These are phyloP conservation scores for Coreius guichenoti DNA, from an alignment of 2,797 vertebrate genomes.

Conservation along the genomic window DNA sequence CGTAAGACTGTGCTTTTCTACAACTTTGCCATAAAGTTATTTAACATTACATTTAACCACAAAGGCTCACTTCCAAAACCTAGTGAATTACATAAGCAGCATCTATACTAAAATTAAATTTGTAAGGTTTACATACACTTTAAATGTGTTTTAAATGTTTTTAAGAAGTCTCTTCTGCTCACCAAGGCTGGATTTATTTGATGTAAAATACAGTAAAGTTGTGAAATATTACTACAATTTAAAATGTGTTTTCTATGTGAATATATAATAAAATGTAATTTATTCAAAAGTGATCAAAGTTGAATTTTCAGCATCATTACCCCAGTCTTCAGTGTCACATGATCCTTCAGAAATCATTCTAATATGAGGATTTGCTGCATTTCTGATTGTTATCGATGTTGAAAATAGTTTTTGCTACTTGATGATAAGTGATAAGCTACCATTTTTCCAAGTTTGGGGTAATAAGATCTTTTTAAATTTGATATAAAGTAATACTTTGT, in stretches of 20 bases:
- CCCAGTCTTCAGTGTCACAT: too few species aligned
- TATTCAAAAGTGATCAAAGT: too few species aligned
- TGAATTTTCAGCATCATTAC: too few species aligned
- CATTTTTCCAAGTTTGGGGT: too few species aligned
- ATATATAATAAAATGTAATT: too few species aligned
- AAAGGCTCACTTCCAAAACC: not conserved
- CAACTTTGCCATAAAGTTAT: not conserved
- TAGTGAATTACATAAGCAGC: not conserved
- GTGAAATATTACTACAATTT: not conserved
- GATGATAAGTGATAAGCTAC: too few species aligned
- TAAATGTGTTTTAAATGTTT: not conserved
- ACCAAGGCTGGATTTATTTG: not conserved
- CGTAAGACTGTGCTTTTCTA: conserved; percentile 77
- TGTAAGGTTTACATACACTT: not conserved
- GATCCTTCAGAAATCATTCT: too few species aligned
- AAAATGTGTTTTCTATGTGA: not conserved
- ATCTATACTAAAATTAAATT: not conserved
- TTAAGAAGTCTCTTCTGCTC: not conserved
- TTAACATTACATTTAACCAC: not conserved
- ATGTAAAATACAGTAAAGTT: not conserved
- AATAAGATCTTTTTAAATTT: too few species aligned
- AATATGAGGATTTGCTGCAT: too few species aligned
- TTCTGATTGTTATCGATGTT: too few species aligned
- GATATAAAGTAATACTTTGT: too few species aligned
- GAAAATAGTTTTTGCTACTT: too few species aligned